A percentile compares a stretch with the other conserved stretches of the same genome.
phyloP scores from a whole-genome alignment of 2,888 invertebrate genomes.

The Drosophila nr. fundita region DNA sequence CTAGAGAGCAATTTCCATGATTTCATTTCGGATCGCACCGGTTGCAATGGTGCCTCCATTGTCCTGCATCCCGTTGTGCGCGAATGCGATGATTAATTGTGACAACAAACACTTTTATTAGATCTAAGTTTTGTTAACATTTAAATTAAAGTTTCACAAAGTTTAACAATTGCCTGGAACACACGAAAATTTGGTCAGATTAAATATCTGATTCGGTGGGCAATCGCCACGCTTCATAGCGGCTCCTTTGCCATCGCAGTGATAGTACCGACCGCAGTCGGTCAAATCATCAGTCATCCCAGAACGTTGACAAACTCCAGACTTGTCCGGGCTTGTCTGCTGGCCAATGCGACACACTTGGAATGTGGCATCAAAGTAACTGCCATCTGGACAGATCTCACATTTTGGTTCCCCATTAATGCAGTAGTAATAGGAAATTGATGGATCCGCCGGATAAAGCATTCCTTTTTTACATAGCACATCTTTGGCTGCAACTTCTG shows the following conservation, averaged over 20 bases:
- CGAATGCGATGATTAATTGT: constrained; percentile 80
- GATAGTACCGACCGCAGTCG: constrained; percentile 78
- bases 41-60: constrained; percentile 88
- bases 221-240: constrained; percentile 41
- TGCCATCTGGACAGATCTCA: constrained; percentile 47
- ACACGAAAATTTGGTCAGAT: constrained; percentile 36
- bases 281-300: constrained; percentile 73
- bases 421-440: constrained; percentile 35
- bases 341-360: constrained; percentile 46
- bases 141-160: constrained; percentile 27
- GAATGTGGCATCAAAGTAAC: constrained; percentile 41
- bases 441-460: constrained; percentile 33
- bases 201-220: constrained; percentile 30
- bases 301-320: constrained; percentile 34
- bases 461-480: constrained; percentile 18
- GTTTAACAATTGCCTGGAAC: constrained; percentile 50
- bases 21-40: constrained; percentile 87
- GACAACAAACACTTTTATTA: constrained; percentile 21
- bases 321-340: neutral
- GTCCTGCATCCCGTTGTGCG: constrained; percentile 87
- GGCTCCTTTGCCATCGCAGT: constrained; percentile 67
- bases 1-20: constrained; percentile 89
- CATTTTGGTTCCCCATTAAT: constrained; percentile 3
- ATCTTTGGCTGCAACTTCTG: neutral
- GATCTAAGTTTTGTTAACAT: constrained; percentile 44